Evolutionary conservation across 1,140 invertebrate genomes (phyloP), one percentile per base, ranked within the genome.

Genomic region (Drosophila sturtevanti): DNA sequence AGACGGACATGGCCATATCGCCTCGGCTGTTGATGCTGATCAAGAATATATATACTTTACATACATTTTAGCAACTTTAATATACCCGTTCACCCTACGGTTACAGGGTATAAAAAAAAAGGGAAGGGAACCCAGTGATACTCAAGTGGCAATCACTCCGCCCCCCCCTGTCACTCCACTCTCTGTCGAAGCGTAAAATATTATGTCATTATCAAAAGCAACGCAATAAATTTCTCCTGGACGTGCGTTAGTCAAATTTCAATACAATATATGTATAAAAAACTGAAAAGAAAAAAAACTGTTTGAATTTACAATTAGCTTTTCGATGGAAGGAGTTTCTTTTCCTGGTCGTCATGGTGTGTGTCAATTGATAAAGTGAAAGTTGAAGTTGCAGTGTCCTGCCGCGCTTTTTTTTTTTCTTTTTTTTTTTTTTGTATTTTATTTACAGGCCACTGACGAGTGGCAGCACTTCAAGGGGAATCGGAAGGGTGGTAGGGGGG

Each of bases 271-370:
- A 52, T n/a, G n/a, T n/a, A n/a, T n/a, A 68, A 27, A 44, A 59
- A 58, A 71, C n/a, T n/a, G n/a, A n/a, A 61, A 56, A 56, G 78
- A 74, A 51, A 65, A 64, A 66, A 74, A 73, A 72, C 76, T 75
- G 76, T 79, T 79, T 89, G 84, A 90, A 87, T 90, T 90, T 80
- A 82, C 87, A 90, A 90, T 90, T 90, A 90, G 87, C 87, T 68
- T 35, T 60, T 63, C 38, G 55, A 34, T 31, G 14, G 41, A 16
- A 18, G 41, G 9, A 48, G 16, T 48, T 22, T 24, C 66, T 9
- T 70, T 54, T 31, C 27, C 65, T 78, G 68, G 75, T 86, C 81
- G 80, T 75, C 84, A 86, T 86, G 82, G 82, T 81, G 70, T 81
- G 71, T 79, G 77, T 69, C 66, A 80, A 89, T 89, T 89, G 84